These are phyloP conservation scores for Cherax destructor DNA, from an alignment of 1,140 invertebrate genomes.

Conservation along the genomic window DNA sequence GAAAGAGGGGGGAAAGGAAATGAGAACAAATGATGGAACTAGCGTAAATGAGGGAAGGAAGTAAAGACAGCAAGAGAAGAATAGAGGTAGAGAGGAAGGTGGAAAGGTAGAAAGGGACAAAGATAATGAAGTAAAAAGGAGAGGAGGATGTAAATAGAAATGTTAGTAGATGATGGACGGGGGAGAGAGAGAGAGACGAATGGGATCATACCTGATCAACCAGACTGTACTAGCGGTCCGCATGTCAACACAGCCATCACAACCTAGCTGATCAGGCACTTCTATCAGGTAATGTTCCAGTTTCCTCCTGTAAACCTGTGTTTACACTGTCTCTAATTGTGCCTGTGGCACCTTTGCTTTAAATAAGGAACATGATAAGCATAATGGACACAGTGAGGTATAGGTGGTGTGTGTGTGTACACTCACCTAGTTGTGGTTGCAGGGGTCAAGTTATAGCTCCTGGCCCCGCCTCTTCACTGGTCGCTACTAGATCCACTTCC, in stretches of 20 bases:
- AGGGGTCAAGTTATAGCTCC: too few species aligned
- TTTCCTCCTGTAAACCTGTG: too few species aligned
- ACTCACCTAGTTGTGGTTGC: background rate
- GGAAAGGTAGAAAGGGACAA: background rate
- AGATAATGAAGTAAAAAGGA: background rate
- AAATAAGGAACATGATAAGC: too few species aligned
- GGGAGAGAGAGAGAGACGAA: background rate
- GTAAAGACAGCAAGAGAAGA: background rate
- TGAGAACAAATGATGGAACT: background rate
- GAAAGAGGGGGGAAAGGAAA: background rate
- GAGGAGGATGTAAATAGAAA: background rate
- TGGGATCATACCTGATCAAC: background rate
- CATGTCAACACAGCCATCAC: too few species aligned
- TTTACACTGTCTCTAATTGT: too few species aligned
- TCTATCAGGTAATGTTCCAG: too few species aligned
- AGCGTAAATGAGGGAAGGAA: background rate
- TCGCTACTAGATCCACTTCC: too few species aligned
- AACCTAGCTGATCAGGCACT: too few species aligned
- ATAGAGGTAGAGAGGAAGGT: background rate
- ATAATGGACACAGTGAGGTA: background rate
- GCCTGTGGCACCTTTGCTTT: too few species aligned
- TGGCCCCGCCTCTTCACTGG: too few species aligned
- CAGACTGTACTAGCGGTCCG: too few species aligned
- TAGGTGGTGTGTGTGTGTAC: background rate
- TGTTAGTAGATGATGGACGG: background rate